Conservation (phyloP, 2,797 vertebrate genomes). For the Cercopithecus diana region DNA sequence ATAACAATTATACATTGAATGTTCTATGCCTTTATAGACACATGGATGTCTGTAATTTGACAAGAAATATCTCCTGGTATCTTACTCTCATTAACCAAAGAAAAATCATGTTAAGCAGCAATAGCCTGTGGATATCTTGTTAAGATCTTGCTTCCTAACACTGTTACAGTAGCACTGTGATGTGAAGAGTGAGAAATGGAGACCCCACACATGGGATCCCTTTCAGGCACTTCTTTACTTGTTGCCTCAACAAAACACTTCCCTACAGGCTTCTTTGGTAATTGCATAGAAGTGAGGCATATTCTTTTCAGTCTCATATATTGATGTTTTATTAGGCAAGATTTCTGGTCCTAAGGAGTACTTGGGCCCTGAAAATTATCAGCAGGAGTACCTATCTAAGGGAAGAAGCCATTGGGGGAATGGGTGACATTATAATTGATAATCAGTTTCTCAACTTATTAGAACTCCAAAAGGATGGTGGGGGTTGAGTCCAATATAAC, state of each 20-base stretch:
- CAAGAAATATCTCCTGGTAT: not conserved
- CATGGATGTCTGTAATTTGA: not conserved
- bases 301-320: conserved; percentile 51
- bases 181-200: not conserved
- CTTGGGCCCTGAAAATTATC: not conserved
- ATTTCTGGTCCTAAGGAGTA: conserved; percentile 49
- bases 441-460: conserved; percentile 28
- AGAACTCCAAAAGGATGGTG: not conserved
- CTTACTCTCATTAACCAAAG: not conserved
- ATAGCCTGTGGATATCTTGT: not conserved
- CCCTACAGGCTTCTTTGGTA: not conserved
- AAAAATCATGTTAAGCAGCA: not conserved
- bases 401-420: not conserved
- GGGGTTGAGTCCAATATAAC: not conserved
- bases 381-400: not conserved
- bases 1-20: not conserved
- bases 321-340: conserved; percentile 55
- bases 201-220: not conserved
- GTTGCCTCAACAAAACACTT: not conserved
- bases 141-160: not conserved
- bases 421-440: conserved; percentile 20
- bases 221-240: not conserved
- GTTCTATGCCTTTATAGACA: not conserved
- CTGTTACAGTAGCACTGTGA: not conserved
- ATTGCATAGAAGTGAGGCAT: conserved; percentile 48